A percentile compares a stretch with the other conserved stretches of the same genome.
phyloP scores from a whole-genome alignment of 2,797 vertebrate genomes.

The Gadopsis bispinosus region DNA sequence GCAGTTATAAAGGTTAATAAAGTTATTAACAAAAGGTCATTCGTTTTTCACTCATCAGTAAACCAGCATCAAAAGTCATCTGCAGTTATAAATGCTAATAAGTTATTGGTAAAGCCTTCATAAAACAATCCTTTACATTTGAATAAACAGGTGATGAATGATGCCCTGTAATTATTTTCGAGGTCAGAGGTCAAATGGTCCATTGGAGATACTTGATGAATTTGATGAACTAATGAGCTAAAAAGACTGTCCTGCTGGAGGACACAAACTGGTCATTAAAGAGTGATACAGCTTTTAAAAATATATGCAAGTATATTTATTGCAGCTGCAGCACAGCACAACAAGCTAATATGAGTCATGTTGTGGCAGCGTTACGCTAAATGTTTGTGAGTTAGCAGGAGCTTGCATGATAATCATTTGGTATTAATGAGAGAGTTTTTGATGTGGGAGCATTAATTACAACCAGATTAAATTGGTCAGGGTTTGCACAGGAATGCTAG shows the following conservation, averaged over 20 bases:
- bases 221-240: too few relatives aligned
- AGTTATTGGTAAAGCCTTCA: too few relatives aligned
- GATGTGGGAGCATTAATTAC: conserved; percentile 17
- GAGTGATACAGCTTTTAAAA: background rate
- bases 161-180: too few relatives aligned
- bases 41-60: background rate
- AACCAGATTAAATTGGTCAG: conserved; percentile 39
- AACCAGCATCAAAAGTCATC: background rate
- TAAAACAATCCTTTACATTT: background rate
- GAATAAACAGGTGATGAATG: background rate
- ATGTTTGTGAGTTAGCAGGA: conserved; percentile 15
- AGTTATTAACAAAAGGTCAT: background rate
- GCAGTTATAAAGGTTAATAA: background rate
- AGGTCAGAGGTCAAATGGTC: too few relatives aligned
- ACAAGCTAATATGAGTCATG: background rate
- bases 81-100: background rate
- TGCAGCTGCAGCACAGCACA: background rate
- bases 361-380: background rate
- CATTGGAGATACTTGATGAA: background rate
- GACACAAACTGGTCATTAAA: background rate
- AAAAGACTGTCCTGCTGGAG: background rate
- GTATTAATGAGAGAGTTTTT: conserved; percentile 35
- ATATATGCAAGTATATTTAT: too few relatives aligned
- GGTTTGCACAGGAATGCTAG: conserved; percentile 7
- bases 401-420: conserved; percentile 18